phyloP scores from a whole-genome alignment of 2,113 vertebrate genomes.

The Saimiri boliviensis region DNA sequence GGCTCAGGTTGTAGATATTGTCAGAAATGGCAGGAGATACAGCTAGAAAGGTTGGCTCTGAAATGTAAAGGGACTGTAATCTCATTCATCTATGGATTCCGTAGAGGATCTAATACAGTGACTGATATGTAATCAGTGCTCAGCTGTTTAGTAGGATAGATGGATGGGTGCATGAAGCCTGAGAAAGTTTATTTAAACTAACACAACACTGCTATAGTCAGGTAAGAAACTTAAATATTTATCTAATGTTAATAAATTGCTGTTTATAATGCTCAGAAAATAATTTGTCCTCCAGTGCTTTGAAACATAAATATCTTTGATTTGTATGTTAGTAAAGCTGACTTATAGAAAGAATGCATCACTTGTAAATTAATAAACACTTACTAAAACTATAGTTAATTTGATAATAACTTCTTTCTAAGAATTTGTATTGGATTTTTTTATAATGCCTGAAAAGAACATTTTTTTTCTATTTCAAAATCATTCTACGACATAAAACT shows the following conservation, averaged over 20 bases:
- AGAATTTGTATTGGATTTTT: not conserved
- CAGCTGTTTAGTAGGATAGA: not conserved
- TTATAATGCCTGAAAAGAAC: not conserved
- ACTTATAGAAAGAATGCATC: not conserved
- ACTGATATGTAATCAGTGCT: not conserved
- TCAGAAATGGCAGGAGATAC: not conserved
- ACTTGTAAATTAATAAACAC: not conserved
- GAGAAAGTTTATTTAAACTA: not conserved
- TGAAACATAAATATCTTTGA: not conserved
- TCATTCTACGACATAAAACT: not conserved
- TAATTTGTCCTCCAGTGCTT: not conserved
- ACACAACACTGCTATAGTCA: not conserved
- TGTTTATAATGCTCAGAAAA: not conserved
- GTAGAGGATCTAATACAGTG: not conserved
- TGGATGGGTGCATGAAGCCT: not conserved
- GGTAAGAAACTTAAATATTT: not conserved
- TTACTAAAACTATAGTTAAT: not conserved
- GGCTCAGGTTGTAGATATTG: not conserved
- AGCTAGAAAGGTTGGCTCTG: not conserved
- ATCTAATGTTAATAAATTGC: not conserved
- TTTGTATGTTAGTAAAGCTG: not conserved
- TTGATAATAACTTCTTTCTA: not conserved
- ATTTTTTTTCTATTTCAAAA: not conserved
- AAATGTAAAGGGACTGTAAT: not conserved
- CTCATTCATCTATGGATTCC: not conserved